Evolutionary conservation across 64 coral and sea anemone genomes (phyloP), one percentile per base, ranked within the genome.

Genomic region (Stichodactyla helianthus): DNA sequence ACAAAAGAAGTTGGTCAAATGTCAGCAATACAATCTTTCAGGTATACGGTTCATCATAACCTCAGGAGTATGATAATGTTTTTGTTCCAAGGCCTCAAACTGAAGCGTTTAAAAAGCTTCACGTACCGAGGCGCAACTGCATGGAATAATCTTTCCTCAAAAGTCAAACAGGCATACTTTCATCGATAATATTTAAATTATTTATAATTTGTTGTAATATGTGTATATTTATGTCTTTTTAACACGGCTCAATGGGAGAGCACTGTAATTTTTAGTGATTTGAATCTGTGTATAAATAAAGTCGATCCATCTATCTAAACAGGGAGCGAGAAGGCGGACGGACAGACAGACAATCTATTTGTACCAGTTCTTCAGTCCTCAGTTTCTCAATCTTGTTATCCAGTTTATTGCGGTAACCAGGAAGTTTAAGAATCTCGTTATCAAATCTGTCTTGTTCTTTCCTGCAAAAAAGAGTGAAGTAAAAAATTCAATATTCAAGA

Each of bases 301-400:
- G 35, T 44, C 4, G 35, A 44, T 44, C 35, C 4, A 44, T 44
- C 35, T 44, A 44, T 44, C 35, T 44, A 44, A 3, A 44, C 35
- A 44, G 2, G 11, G 17, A 15, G 59, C 59, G 18, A 65, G 62
- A 17, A 7, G 13, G 62, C 62, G 22, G 20, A 9, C 18, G 22
- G 22, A 65, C 0, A 65, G 62, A 23, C 4, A 65, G 22, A 9
- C 0, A 0, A n/a, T 27, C 27, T 74, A 10, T 74, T 82, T 57
- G 55, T 86, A 91, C 89, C 53, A 91, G 84, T 86, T 91, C 89
- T 10, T 86, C 89, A 8, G 78, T 44, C 77, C 89, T 91, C 57
- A 91, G 65, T 54, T 80, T 70, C 5, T 91, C 53, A 10, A 82
- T 53, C 55, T 86, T 85, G 23, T 28, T 61, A 15, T 91, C 89